A percentile compares a stretch with the other conserved stretches of the same genome.
Conservation (phyloP, 2,797 vertebrate species). For the Acanthurus leucopareius region DNA sequence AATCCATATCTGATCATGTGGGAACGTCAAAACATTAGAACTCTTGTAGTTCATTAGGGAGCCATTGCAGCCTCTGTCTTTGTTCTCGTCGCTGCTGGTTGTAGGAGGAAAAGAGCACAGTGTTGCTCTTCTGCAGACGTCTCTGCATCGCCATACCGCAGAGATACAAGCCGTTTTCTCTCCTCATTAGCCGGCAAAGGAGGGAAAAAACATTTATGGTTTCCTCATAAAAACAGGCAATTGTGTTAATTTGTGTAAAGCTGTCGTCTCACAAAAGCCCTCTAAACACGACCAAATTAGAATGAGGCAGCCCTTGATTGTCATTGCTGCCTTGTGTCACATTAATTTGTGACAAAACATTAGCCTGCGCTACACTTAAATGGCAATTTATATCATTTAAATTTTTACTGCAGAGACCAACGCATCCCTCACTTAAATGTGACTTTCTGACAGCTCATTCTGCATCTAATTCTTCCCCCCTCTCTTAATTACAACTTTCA, state of each 20-base stretch:
- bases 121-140: slow-evolving; percentile 70
- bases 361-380: slow-evolving; percentile 98
- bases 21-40: slow-evolving; percentile 73
- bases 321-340: slow-evolving; percentile 98
- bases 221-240: slow-evolving; percentile 95
- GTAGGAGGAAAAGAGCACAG: slow-evolving; percentile 62
- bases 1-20: slow-evolving; percentile 71
- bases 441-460: slow-evolving; percentile 99
- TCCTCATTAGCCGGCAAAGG: slow-evolving; percentile 91
- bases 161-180: slow-evolving; percentile 86
- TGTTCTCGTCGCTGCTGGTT: slow-evolving; percentile 70
- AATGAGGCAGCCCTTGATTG: slow-evolving; percentile 97
- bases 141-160: slow-evolving; percentile 62
- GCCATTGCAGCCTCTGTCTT: slow-evolving; percentile 70
- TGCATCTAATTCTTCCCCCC: slow-evolving; percentile 92
- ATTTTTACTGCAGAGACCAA: slow-evolving; percentile 93
- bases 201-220: slow-evolving; percentile 90
- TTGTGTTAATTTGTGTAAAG: slow-evolving; percentile 98
- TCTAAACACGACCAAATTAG: slow-evolving; percentile 99
- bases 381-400: slow-evolving; percentile 99
- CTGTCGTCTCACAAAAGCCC: slow-evolving; percentile 93
- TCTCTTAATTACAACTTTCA: slow-evolving; percentile 99
- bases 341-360: slow-evolving; percentile 99
- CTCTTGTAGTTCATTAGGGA: slow-evolving; percentile 76
- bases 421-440: slow-evolving; percentile 99